phyloP scores from a whole-genome alignment of 2,113 vertebrate species.

The Corydoras sp. region DNA sequence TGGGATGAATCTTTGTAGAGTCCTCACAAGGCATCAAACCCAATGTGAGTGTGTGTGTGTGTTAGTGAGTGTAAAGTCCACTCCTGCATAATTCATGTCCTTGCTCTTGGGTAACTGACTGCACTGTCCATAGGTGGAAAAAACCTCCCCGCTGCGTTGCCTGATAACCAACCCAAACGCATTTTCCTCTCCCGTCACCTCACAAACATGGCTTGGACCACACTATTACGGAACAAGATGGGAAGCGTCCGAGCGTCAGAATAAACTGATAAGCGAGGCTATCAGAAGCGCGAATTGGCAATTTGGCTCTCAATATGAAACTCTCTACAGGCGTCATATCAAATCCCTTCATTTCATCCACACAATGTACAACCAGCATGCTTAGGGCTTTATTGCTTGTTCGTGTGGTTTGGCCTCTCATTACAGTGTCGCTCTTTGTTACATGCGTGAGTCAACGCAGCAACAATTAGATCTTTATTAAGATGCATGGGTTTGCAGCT shows the following conservation, averaged over 20 bases:
- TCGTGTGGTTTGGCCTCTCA: not conserved
- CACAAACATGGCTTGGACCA: not conserved
- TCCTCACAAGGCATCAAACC: too few relatives aligned
- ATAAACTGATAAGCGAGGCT: slow-evolving; percentile 15
- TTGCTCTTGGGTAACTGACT: not conserved
- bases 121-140: not conserved
- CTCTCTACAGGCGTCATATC: not conserved
- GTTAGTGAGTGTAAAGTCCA: not conserved
- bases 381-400: not conserved
- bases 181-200: not conserved
- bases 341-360: not conserved
- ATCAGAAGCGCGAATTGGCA: slow-evolving; percentile 3
- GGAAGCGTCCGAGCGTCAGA: slow-evolving; percentile 18
- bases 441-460: not conserved
- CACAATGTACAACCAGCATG: not conserved
- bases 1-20: too few relatives aligned
- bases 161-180: slow-evolving; percentile 1
- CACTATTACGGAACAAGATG: slow-evolving; percentile 16
- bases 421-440: not conserved
- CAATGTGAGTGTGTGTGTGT: slow-evolving; percentile 1
- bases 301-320: slow-evolving; percentile 15
- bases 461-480: slow-evolving; percentile 17
- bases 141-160: not conserved
- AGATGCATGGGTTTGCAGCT: slow-evolving; percentile 14
- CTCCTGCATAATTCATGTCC: slow-evolving; percentile 32